Percentiles rank a stretch among this genome's conserved stretches.
Conservation (phyloP, 1,140 invertebrate genomes). For the Carcinoscorpius rotundicauda region DNA sequence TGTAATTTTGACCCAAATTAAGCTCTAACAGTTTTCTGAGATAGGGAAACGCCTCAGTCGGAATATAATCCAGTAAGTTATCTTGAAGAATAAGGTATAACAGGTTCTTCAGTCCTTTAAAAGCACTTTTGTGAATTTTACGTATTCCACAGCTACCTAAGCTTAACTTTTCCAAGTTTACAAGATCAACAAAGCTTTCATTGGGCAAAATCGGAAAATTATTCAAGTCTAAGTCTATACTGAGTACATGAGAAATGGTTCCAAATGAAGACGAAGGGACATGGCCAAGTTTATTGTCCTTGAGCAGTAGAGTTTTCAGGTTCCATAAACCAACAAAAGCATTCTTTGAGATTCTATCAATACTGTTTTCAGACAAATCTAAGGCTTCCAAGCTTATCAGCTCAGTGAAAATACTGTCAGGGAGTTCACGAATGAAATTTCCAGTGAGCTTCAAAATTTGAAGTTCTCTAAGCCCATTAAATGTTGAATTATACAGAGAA, state of each 20-base stretch:
- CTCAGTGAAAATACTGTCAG: constrained; percentile 56
- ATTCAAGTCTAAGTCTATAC: constrained; percentile 65
- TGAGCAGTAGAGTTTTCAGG: constrained; percentile 62
- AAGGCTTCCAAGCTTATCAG: constrained; percentile 64
- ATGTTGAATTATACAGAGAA: constrained; percentile 50
- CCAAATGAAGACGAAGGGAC: constrained; percentile 48
- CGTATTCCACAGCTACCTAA: constrained; percentile 63
- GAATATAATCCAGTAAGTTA: constrained; percentile 57
- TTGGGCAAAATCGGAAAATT: constrained; percentile 51
- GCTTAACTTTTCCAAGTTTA: constrained; percentile 57
- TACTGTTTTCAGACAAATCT: constrained; percentile 74
- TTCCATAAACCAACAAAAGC: constrained; percentile 63
- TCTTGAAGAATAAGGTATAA: constrained; percentile 60
- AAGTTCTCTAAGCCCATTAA: constrained; percentile 49
- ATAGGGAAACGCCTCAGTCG: constrained; percentile 55
- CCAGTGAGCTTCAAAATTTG: constrained; percentile 65
- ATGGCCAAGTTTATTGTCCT: constrained; percentile 65
- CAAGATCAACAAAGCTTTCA: constrained; percentile 42
- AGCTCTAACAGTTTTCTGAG: constrained; percentile 33
- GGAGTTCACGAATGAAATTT: constrained; percentile 67
- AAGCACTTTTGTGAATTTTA: constrained; percentile 58
- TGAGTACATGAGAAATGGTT: constrained; percentile 43
- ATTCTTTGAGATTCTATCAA: constrained; percentile 58
- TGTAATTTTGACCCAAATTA: constrained; percentile 22
- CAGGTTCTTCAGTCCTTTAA: constrained; percentile 57